Evolutionary conservation across 2,888 invertebrate genomes (phyloP).

Genomic region (Rhagonycha fulva): DNA sequence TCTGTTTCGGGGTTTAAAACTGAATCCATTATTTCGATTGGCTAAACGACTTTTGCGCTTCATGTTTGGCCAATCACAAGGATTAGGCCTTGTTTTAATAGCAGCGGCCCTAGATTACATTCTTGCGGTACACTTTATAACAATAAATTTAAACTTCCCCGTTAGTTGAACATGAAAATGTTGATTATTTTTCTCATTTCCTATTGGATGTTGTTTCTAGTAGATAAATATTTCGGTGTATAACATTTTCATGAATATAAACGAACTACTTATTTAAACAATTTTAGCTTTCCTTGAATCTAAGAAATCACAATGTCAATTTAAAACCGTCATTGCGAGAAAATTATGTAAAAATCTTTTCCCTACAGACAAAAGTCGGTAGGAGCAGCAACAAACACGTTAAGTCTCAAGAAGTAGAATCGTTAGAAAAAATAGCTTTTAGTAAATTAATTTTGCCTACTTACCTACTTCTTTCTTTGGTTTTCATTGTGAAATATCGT

Average conservation of each 20-base stretch:
- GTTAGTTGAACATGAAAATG: neutral
- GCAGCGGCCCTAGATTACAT: too few relatives aligned
- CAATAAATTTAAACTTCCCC: neutral
- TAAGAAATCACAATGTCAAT: slow-evolving; percentile 7
- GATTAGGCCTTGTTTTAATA: too few relatives aligned
- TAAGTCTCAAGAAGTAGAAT: slow-evolving; percentile 15
- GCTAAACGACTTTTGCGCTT: too few relatives aligned
- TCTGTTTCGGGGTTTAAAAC: neutral
- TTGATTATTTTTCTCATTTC: neutral
- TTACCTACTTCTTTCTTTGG: neutral
- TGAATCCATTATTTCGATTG: too few relatives aligned
- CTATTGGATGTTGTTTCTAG: neutral
- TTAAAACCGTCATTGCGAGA: slow-evolving; percentile 4
- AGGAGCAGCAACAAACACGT: slow-evolving; percentile 7
- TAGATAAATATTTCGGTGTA: neutral
- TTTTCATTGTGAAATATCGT: slow-evolving; percentile 2
- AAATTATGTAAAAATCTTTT: slow-evolving; percentile 25
- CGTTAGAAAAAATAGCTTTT: slow-evolving; percentile 20
- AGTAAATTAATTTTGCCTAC: slow-evolving; percentile 17
- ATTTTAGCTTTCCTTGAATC: slow-evolving; percentile 2
- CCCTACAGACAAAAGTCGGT: slow-evolving; percentile 14
- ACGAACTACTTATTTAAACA: neutral
- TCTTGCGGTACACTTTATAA: neutral
- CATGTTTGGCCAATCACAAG: too few relatives aligned
- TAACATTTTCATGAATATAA: slow-evolving; percentile 3